Evolutionary conservation across 2,113 vertebrate species (phyloP).

Genomic region (Ptilorrhoa leucosticta): DNA sequence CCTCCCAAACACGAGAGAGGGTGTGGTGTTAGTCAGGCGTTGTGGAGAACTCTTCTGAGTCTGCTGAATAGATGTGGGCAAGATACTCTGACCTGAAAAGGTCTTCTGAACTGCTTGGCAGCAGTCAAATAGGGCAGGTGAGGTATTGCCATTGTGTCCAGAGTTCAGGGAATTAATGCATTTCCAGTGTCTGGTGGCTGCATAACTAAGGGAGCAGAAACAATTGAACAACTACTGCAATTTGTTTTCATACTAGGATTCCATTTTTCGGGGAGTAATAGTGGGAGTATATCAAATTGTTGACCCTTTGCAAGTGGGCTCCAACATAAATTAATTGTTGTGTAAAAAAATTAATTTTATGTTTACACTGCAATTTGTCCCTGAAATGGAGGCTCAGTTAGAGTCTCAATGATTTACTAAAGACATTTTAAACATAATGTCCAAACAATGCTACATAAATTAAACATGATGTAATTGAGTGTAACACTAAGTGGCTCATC

Average conservation of each 20-base stretch:
- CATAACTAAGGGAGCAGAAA: neutral
- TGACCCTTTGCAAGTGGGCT: conserved; percentile 21
- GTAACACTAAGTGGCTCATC: conserved; percentile 48
- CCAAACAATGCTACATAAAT: conserved; percentile 65
- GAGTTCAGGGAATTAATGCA: neutral
- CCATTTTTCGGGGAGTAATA: neutral
- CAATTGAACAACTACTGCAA: neutral
- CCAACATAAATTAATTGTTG: conserved; percentile 56
- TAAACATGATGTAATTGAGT: conserved; percentile 64
- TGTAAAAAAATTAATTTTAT: conserved; percentile 53
- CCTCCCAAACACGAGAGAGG: neutral
- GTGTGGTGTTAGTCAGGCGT: neutral
- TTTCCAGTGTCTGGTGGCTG: neutral
- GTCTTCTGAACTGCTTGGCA: neutral
- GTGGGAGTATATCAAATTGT: conserved; percentile 22
- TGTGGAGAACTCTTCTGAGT: neutral
- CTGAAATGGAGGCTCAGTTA: conserved; percentile 51
- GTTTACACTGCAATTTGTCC: conserved; percentile 56
- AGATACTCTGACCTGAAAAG: neutral
- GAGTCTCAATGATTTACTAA: conserved; percentile 55
- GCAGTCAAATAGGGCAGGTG: neutral
- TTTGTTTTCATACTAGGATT: neutral
- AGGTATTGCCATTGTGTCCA: neutral
- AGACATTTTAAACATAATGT: conserved; percentile 59
- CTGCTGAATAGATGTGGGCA: neutral